Percentiles rank a stretch among this genome's conserved stretches.
Evolutionary conservation across 2,113 vertebrate genomes (phyloP).

Genomic region (Psittacula cyanocephala): DNA sequence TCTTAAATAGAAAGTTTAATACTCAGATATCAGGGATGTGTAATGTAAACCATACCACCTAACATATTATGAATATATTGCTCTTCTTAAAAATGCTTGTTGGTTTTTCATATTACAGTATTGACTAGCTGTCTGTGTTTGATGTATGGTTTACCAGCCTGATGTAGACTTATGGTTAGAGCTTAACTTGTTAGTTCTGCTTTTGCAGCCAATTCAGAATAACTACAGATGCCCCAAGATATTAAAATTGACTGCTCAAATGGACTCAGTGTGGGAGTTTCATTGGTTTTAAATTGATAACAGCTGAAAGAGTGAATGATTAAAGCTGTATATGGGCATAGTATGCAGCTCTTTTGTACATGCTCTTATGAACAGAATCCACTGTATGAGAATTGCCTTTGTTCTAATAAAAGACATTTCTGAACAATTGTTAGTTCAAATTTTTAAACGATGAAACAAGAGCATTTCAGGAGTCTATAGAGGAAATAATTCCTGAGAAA

Average conservation of each 20-base stretch:
- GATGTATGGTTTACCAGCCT: constrained; percentile 89
- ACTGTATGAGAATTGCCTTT: constrained; percentile 77
- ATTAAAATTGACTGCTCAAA: constrained; percentile 91
- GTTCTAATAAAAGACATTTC: constrained; percentile 76
- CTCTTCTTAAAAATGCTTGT: constrained; percentile 87
- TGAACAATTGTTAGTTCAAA: constrained; percentile 76
- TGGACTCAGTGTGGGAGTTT: constrained; percentile 87
- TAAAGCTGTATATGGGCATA: constrained; percentile 81
- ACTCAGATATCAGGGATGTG: constrained; percentile 43
- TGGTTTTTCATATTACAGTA: constrained; percentile 91
- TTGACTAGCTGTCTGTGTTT: constrained; percentile 93
- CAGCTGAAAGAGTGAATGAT: constrained; percentile 85
- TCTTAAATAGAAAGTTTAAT: constrained; percentile 50
- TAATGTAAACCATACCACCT: constrained; percentile 73
- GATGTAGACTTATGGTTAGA: constrained; percentile 91
- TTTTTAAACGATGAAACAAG: constrained; percentile 77
- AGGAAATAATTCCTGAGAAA: constrained; percentile 77
- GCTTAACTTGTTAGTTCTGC: constrained; percentile 98
- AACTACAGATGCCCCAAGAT: constrained; percentile 92
- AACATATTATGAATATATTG: constrained; percentile 85
- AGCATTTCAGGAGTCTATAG: constrained; percentile 74
- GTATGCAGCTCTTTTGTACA: constrained; percentile 77
- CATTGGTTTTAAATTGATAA: constrained; percentile 91
- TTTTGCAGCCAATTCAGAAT: constrained; percentile 87
- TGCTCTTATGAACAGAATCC: constrained; percentile 72